Evolutionary conservation across 2,113 vertebrate genomes (phyloP).

Genomic region (Brachypteracias leptosomus): DNA sequence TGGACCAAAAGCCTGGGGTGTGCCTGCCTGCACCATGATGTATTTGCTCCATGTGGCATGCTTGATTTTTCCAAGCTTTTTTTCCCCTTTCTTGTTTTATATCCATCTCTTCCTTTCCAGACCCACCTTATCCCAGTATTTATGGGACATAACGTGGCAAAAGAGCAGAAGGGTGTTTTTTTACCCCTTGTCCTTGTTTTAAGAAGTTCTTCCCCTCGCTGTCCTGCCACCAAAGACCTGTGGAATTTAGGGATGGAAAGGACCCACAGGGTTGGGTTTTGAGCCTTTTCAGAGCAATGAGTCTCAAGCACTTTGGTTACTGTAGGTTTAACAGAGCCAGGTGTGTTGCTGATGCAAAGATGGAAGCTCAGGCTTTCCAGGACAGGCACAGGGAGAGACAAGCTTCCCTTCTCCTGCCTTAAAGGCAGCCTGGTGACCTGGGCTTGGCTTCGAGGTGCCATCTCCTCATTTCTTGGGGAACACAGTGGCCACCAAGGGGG

Average conservation of each 20-base stretch:
- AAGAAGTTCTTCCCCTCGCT: not conserved
- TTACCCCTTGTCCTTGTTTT: not conserved
- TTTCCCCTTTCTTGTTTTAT: accelerated
- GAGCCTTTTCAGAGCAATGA: not conserved
- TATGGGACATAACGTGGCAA: not conserved
- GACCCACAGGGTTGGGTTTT: not conserved
- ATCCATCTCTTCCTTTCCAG: not conserved
- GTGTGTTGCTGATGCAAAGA: not conserved
- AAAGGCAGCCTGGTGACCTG: not conserved
- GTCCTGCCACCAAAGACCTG: accelerated
- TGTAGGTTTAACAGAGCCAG: not conserved
- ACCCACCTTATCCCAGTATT: not conserved
- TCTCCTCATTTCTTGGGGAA: not conserved
- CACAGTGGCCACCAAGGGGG: not conserved
- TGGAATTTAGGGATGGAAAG: not conserved
- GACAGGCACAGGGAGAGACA: not conserved
- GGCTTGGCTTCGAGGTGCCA: not conserved
- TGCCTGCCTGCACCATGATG: not conserved
- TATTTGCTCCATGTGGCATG: not conserved
- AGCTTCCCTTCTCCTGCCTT: not conserved
- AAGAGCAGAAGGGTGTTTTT: not conserved
- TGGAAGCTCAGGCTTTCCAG: not conserved
- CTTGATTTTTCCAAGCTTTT: not conserved
- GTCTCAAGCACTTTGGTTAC: not conserved
- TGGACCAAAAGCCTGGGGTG: not conserved